Percentiles rank a stretch among this genome's conserved stretches.
These are phyloP conservation scores for Diadophis punctatus DNA, from an alignment of 2,113 vertebrate genomes.

Conservation along the genomic window DNA sequence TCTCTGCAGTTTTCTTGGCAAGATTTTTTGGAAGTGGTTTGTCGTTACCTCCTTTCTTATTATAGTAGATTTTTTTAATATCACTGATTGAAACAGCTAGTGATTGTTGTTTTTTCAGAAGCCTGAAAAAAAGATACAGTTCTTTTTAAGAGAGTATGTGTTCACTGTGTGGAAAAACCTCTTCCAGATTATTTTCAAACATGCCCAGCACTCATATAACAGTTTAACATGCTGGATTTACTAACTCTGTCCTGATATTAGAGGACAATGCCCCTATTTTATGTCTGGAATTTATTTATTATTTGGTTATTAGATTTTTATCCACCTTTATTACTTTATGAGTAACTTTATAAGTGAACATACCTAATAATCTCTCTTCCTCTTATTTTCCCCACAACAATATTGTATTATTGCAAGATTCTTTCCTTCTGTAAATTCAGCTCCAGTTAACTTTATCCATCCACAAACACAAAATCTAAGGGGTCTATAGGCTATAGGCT, in stretches of 20 bases:
- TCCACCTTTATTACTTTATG: not conserved
- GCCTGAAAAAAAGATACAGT: not conserved
- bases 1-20: not conserved
- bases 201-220: not conserved
- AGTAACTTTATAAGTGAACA: not conserved
- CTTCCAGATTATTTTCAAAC: not conserved
- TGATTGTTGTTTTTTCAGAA: not conserved
- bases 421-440: not conserved
- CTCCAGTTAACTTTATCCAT: not conserved
- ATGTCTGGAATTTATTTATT: not conserved
- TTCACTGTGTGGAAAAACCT: not conserved
- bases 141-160: not conserved
- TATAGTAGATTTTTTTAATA: not conserved
- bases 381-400: not conserved
- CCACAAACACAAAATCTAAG: not conserved
- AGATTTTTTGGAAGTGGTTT: not conserved
- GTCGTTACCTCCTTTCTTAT: not conserved
- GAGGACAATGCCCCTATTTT: not conserved
- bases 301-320: not conserved
- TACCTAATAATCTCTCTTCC: not conserved
- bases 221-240: constrained; percentile 16
- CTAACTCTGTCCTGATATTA: not conserved
- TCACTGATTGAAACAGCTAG: not conserved
- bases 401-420: not conserved
- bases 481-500: not conserved